Percentiles rank a stretch among this genome's conserved stretches.
phyloP scores from a whole-genome alignment of 2,797 vertebrate species.

The Acrossocheilus fasciatus region DNA sequence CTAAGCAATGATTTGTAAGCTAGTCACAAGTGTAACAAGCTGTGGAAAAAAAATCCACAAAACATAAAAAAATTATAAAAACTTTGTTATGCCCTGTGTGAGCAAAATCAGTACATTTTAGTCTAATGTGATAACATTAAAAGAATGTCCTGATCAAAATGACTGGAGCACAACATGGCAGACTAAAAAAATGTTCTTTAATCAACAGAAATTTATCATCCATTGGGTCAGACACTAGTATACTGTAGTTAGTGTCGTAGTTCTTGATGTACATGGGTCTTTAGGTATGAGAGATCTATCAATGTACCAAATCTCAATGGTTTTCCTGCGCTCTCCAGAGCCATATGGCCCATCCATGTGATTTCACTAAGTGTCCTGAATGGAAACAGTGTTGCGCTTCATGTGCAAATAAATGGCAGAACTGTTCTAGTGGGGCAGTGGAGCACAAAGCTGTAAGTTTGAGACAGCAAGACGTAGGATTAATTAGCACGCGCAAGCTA shows the following conservation, averaged over 20 bases:
- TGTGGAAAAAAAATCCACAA: background rate
- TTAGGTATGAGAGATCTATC: background rate
- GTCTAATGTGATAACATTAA: background rate
- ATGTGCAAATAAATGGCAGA: conserved; percentile 35
- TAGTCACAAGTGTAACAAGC: background rate
- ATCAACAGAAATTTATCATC: background rate
- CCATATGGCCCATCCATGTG: background rate
- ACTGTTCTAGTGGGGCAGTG: conserved; percentile 27
- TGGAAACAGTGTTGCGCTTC: conserved; percentile 40
- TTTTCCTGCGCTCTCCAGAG: background rate
- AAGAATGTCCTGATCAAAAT: background rate
- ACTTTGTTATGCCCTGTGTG: background rate
- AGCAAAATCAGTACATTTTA: background rate
- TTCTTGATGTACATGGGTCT: background rate
- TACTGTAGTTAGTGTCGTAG: background rate
- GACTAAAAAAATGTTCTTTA: background rate
- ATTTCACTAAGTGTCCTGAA: conserved; percentile 31
- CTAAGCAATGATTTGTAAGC: too few species aligned
- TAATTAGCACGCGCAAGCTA: conserved; percentile 57
- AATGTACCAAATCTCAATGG: background rate
- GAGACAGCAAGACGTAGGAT: conserved; percentile 20
- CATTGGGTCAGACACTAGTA: too few species aligned
- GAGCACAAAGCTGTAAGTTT: conserved; percentile 28
- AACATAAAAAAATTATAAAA: background rate
- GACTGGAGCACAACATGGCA: background rate